Conservation (phyloP, 2,113 vertebrate species). For the Hemiscyllium ocellatum region DNA sequence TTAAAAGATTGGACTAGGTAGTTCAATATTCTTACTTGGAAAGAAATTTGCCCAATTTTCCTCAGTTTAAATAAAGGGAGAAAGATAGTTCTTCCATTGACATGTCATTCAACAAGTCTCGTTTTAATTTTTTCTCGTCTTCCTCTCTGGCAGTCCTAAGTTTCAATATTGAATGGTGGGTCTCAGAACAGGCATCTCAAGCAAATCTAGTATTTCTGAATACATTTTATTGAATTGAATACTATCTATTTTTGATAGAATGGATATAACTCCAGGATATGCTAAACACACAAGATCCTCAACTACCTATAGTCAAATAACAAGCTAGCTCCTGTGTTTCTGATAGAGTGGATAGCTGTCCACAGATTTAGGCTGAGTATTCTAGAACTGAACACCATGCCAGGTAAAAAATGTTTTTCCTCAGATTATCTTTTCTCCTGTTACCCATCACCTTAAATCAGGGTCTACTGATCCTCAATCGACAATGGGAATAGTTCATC, state of each 20-base stretch:
- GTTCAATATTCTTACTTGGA: not conserved
- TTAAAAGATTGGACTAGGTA: not conserved
- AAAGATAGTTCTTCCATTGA: not conserved
- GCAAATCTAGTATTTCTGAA: not conserved
- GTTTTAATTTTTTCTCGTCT: not conserved
- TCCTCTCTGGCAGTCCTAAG: not conserved
- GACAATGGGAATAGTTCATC: no score
- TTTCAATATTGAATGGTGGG: not conserved
- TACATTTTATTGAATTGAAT: not conserved
- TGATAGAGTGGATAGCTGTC: not conserved
- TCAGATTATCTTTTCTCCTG: no score
- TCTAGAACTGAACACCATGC: no score
- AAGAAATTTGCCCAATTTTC: not conserved
- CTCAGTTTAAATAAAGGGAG: not conserved
- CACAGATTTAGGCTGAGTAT: no score
- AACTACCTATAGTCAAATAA: not conserved
- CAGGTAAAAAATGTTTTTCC: no score
- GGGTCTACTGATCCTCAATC: no score
- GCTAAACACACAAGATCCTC: not conserved
- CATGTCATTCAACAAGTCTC: not conserved
- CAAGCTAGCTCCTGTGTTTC: not conserved
- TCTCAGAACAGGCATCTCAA: not conserved
- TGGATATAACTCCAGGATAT: not conserved
- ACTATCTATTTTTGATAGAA: not conserved
- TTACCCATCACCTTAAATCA: no score